These are phyloP conservation scores for Sphyrna mokarran DNA, from an alignment of 2,113 vertebrate genomes.

Conservation along the genomic window DNA sequence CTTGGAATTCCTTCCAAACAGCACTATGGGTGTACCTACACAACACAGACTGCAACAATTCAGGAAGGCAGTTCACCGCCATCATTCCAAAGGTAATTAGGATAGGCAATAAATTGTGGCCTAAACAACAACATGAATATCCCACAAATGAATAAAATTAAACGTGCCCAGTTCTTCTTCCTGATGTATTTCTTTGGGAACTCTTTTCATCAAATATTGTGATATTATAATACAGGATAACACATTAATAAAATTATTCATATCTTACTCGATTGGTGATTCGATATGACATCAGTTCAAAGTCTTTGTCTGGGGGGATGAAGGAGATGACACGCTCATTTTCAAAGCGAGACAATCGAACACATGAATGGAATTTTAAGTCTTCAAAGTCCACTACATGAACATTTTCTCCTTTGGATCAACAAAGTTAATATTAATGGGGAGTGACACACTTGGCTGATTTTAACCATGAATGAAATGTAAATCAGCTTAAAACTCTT, in stretches of 20 bases:
- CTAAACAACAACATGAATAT: no score
- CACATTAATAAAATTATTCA: neutral
- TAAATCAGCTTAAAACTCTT: neutral
- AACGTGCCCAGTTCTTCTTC: neutral
- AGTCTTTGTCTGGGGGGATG: conserved; percentile 31
- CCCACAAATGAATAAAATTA: no score
- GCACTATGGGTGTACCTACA: no score
- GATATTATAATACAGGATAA: neutral
- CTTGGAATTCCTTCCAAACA: no score
- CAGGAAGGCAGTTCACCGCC: no score
- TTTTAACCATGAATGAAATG: neutral
- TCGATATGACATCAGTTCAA: conserved; percentile 33
- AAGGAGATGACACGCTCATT: conserved; percentile 26
- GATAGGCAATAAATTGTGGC: no score
- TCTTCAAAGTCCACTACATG: conserved; percentile 24
- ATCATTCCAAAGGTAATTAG: no score
- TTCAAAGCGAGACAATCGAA: conserved; percentile 32
- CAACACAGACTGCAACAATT: no score
- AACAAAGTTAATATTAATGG: neutral
- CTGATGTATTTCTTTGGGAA: neutral
- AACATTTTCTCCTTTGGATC: neutral
- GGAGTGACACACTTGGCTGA: neutral
- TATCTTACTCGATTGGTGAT: conserved; percentile 15
- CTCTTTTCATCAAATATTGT: neutral
- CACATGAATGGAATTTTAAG: conserved; percentile 20